These are phyloP conservation scores for Meriones unguiculatus DNA, from an alignment of 2,113 vertebrate genomes.

Conservation along the genomic window DNA sequence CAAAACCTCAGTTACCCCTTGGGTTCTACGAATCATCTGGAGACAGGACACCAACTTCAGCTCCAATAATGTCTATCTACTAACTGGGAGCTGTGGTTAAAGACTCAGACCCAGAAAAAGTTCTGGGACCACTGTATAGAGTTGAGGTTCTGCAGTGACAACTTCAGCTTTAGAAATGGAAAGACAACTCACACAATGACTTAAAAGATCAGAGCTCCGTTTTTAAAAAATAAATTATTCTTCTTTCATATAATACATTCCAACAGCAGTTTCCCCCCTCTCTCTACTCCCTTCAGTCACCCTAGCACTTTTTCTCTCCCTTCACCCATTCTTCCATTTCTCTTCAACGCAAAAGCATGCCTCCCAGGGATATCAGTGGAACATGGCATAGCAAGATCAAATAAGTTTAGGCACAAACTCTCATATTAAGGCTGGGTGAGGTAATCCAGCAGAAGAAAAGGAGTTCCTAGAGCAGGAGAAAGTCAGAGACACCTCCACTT, in stretches of 20 bases:
- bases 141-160: neutral
- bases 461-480: neutral
- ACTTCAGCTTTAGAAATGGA: neutral
- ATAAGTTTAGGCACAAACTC: neutral
- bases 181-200: neutral
- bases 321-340: neutral
- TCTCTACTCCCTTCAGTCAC: neutral
- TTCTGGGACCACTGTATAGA: neutral
- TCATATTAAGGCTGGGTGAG: neutral
- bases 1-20: neutral
- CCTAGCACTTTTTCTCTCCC: no score
- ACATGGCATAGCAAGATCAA: neutral
- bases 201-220: neutral
- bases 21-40: neutral
- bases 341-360: neutral
- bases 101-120: neutral
- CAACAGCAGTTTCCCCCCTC: neutral
- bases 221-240: neutral
- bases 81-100: no score
- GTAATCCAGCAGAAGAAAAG: neutral
- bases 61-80: neutral
- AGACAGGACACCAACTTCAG: neutral
- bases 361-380: neutral
- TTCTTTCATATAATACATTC: neutral
- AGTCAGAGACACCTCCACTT: neutral